A percentile compares a stretch with the other conserved stretches of the same genome.
Conservation (phyloP, 2,888 invertebrate species). For the Geophilus truncorum region DNA sequence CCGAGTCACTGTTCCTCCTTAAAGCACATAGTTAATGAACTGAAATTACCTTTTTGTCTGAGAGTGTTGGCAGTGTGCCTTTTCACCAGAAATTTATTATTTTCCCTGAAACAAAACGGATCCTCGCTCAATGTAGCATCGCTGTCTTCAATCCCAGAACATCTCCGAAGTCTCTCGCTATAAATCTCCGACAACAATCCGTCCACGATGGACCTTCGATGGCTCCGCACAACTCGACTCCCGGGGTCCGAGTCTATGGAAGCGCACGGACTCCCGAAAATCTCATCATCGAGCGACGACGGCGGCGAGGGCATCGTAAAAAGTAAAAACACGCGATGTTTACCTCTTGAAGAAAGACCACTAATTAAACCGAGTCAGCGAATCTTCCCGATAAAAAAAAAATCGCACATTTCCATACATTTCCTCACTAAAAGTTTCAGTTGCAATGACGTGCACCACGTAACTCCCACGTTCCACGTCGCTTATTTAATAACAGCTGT, state of each 20-base stretch:
- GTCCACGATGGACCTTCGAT: slow-evolving; percentile 31
- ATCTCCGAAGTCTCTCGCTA: slow-evolving; percentile 28
- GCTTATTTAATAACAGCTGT: not conserved
- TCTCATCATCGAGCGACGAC: slow-evolving; percentile 11
- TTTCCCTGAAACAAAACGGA: not conserved
- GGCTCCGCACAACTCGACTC: not conserved
- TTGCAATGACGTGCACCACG: no score
- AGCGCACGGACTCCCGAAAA: not conserved
- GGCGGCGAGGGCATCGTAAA: slow-evolving; percentile 14
- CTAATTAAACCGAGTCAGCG: not conserved
- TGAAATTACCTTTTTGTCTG: slow-evolving; percentile 5
- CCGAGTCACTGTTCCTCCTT: not conserved
- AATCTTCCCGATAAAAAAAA: not conserved
- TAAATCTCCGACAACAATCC: slow-evolving; percentile 34
- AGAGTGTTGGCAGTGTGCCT: slow-evolving; percentile 11
- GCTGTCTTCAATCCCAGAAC: slow-evolving; percentile 34
- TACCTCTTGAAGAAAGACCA: not conserved
- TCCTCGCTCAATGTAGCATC: slow-evolving; percentile 31
- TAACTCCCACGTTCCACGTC: not conserved
- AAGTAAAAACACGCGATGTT: not conserved
- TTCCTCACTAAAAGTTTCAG: no score
- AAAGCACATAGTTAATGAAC: not conserved
- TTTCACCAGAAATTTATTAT: slow-evolving; percentile 3
- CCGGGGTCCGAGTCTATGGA: not conserved
- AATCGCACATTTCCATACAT: not conserved